Evolutionary conservation across 2,113 vertebrate genomes (phyloP).

Genomic region (Tenrec ecaudatus): DNA sequence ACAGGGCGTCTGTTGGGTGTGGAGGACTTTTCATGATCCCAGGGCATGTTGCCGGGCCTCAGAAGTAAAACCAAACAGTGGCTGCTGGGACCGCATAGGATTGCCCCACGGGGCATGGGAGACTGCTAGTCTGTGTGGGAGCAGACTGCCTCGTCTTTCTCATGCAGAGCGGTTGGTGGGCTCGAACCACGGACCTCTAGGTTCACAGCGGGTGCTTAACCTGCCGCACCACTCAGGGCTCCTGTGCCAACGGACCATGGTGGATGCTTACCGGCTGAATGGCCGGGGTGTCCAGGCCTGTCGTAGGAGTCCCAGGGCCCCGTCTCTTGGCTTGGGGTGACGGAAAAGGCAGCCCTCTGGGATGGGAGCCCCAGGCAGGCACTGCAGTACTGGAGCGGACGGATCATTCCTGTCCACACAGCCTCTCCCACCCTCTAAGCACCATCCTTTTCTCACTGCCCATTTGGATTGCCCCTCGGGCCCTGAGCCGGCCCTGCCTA

Average conservation of each 20-base stretch:
- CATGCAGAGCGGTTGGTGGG: too few species aligned
- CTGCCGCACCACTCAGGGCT: too few species aligned
- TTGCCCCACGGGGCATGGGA: too few species aligned
- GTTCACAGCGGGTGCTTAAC: too few species aligned
- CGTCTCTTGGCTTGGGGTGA: neutral
- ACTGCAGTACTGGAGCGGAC: fast-evolving
- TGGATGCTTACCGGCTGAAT: neutral
- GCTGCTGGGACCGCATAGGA: too few species aligned
- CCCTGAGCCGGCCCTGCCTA: fast-evolving
- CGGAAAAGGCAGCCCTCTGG: neutral
- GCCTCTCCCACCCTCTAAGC: neutral
- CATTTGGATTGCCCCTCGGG: fast-evolving
- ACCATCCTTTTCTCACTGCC: fast-evolving
- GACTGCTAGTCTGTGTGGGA: too few species aligned
- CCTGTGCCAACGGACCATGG: neutral
- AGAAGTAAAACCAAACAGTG: too few species aligned
- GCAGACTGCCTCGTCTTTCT: too few species aligned
- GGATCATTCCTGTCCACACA: neutral
- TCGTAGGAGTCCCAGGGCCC: neutral
- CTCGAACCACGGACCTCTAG: too few species aligned
- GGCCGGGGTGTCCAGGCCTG: neutral
- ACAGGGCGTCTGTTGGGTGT: neutral
- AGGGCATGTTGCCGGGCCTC: too few species aligned
- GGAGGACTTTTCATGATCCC: too few species aligned
- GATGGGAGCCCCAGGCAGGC: too few species aligned